Evolutionary conservation across 1,140 invertebrate genomes (phyloP), one percentile per base, ranked within the genome.

Genomic region (Mesaphorura yosii): DNA sequence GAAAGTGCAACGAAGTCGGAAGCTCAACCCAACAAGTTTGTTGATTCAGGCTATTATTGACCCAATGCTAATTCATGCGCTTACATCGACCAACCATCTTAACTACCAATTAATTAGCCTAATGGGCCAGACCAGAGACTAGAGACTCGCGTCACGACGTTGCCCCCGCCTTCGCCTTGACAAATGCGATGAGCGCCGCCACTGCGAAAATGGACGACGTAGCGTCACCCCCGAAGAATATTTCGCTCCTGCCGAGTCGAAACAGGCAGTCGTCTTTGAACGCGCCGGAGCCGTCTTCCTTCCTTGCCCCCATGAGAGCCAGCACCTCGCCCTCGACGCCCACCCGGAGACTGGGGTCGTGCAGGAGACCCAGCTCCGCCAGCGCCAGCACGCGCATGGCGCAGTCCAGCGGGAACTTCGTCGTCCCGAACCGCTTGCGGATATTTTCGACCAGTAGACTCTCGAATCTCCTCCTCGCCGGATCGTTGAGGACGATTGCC

Each of bases 121-220:
- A n/a, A n/a, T n/a, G n/a, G n/a, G n/a, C n/a, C n/a, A n/a, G n/a
- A n/a, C n/a, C n/a, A n/a, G n/a, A n/a, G n/a, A n/a, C n/a, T n/a
- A n/a, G n/a, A n/a, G n/a, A n/a, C n/a, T n/a, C n/a, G n/a, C n/a
- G n/a, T n/a, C n/a, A n/a, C n/a, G n/a, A n/a, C n/a, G n/a, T n/a
- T n/a, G n/a, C n/a, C n/a, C n/a, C n/a, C n/a, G n/a, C n/a, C n/a
- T n/a, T n/a, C n/a, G n/a, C n/a, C n/a, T 37, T 37, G 34, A 37
- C 12, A 17, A 17, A 12, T 37, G 34, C 34, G 7, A 10, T 6
- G 6, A 54, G 17, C 2, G 52, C 52, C 14, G 52, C 52, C 2
- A 40, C 34, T 14, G 52, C 52, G 38, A 54, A 47, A n/a, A 54
- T 48, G 17, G 51, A 39, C 6, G 52, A 31, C 10, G 28, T 29